Conservation (phyloP, 2,797 vertebrate genomes). For the Enteromius argenteus region DNA sequence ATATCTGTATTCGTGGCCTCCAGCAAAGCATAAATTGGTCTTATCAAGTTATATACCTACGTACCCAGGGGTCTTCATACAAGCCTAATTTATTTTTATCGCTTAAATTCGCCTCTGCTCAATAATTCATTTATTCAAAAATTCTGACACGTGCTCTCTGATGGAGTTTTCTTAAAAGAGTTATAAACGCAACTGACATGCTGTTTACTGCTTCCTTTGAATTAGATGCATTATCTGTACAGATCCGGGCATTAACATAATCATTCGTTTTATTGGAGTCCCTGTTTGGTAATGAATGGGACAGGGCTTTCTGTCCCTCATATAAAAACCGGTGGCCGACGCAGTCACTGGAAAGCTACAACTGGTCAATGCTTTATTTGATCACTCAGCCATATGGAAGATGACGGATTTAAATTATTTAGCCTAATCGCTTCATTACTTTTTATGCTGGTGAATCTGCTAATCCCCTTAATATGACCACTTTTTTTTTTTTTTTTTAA, state of each 20-base stretch:
- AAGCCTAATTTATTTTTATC: constrained; percentile 84
- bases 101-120: constrained; percentile 63
- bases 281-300: constrained; percentile 61
- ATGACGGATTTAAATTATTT: constrained; percentile 83
- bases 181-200: constrained; percentile 74
- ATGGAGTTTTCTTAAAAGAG: constrained; percentile 68
- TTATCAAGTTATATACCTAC: constrained; percentile 90
- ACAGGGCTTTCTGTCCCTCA: constrained; percentile 69
- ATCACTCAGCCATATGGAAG: constrained; percentile 81
- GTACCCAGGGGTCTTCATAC: constrained; percentile 85
- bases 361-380: constrained; percentile 69
- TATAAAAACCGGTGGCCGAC: constrained; percentile 72
- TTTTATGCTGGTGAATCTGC: constrained; percentile 77
- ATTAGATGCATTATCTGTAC: constrained; percentile 77
- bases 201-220: constrained; percentile 79
- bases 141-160: constrained; percentile 64
- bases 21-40: constrained; percentile 92
- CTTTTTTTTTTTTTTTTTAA: constrained; percentile 63
- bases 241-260: constrained; percentile 80
- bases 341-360: constrained; percentile 62
- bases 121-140: constrained; percentile 65
- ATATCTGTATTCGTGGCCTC: constrained; percentile 90
- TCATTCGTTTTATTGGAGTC: constrained; percentile 71
- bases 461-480: constrained; percentile 77
- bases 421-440: constrained; percentile 82